A percentile compares a stretch with the other conserved stretches of the same genome.
These are phyloP conservation scores for Gambusia holbrooki DNA, from an alignment of 2,113 vertebrate species.

Conservation along the genomic window DNA sequence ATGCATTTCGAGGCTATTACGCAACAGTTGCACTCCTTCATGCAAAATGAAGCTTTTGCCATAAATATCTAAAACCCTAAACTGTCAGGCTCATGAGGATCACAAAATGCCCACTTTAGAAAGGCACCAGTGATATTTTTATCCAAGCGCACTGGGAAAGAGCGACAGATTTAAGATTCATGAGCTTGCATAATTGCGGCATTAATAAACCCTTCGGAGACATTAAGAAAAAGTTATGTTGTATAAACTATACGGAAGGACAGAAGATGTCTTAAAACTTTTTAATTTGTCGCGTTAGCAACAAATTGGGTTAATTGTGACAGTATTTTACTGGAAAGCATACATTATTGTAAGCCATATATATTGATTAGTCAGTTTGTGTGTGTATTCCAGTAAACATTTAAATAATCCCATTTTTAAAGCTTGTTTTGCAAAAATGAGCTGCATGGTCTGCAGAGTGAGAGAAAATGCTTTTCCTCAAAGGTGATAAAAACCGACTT, in stretches of 20 bases:
- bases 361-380: constrained; percentile 6
- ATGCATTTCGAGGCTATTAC: constrained; percentile 28
- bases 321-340: constrained; percentile 2
- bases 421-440: background rate
- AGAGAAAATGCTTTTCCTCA: background rate
- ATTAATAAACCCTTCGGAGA: constrained; percentile 58
- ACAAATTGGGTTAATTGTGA: constrained; percentile 17
- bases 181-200: constrained; percentile 58
- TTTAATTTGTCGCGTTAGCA: constrained; percentile 16
- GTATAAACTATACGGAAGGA: constrained; percentile 49
- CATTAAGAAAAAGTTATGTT: constrained; percentile 22
- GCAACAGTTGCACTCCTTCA: constrained; percentile 38
- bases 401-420: constrained; percentile 1
- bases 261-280: constrained; percentile 18
- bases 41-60: constrained; percentile 40
- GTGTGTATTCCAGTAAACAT: constrained; percentile 2
- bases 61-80: constrained; percentile 36
- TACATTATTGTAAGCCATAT: constrained; percentile 19
- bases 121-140: constrained; percentile 39
- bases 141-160: constrained; percentile 34
- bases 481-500: background rate
- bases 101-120: constrained; percentile 46
- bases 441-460: background rate
- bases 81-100: constrained; percentile 53
- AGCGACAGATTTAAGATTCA: constrained; percentile 62